Evolutionary conservation across 2,888 invertebrate genomes (phyloP), one percentile per base, ranked within the genome.

Genomic region (Calliphora vomitoria): DNA sequence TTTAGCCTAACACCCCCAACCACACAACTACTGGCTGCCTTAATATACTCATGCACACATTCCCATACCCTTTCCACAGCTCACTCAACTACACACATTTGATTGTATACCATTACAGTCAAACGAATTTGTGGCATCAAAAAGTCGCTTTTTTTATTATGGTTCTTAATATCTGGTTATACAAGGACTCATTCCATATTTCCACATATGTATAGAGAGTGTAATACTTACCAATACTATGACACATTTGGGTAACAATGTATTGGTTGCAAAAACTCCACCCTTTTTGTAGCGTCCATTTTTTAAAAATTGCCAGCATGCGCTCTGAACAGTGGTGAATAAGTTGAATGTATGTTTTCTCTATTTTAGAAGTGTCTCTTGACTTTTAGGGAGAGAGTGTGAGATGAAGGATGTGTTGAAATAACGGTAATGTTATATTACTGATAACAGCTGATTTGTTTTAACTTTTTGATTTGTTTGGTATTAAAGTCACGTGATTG

Each of bases 101-200:
- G 72, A 74, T 75, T 76, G 71, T 69, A 31, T 78, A 78, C 85
- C 78, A 85, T 87, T 69, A 62, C 87, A 87, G 87, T 87, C 87
- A 87, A 87, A 87, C 91, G 92, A 91, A 92, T 92, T 92, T 92
- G 91, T 89, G 92, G 90, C 92, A 92, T 93, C 92, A 93, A 92
- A 92, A 93, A 93, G 92, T 93, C 93, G 92, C 90, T 92, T 92
- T 92, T 25, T 92, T 92, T 92, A 87, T 85, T 88, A 86, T 87
- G 89, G 90, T 90, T 87, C 89, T 90, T 91, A 90, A 90, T 91
- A 89, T 87, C 89, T 87, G 79, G 82, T 82, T 64, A 79, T 85
- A 87, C 85, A 85, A 89, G 89, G 88, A 89, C 89, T 87, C 88
- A 76, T 76, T 62, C 72, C 82, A 82, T 4, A 44, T 13, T 44